Evolutionary conservation across 2,797 vertebrate species (phyloP).

Genomic region (Triplophysa bombifrons): DNA sequence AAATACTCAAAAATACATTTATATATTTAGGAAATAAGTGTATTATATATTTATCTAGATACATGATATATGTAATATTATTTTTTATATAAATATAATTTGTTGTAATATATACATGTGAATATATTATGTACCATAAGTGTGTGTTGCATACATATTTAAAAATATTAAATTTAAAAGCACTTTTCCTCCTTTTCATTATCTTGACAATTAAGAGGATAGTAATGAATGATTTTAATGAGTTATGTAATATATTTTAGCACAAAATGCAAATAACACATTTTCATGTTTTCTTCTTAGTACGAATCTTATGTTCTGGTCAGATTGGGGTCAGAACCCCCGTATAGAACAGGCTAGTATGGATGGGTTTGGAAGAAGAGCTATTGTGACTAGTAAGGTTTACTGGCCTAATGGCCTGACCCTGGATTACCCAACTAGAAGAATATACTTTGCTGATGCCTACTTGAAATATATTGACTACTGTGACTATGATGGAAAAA

Average conservation of each 20-base stretch:
- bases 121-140: too few relatives aligned
- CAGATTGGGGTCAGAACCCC: conserved; percentile 80
- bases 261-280: not conserved
- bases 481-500: conserved; percentile 89
- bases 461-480: conserved; percentile 94
- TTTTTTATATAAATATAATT: too few relatives aligned
- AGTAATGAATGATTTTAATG: not conserved
- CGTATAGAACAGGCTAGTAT: conserved; percentile 73
- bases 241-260: not conserved
- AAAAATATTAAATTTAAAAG: too few relatives aligned
- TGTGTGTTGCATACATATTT: too few relatives aligned
- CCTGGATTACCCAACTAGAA: conserved; percentile 82
- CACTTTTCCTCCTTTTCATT: not conserved
- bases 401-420: conserved; percentile 79
- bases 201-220: not conserved
- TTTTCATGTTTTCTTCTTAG: conserved; percentile 54
- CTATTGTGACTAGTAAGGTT: conserved; percentile 74
- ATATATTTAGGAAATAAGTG: too few relatives aligned
- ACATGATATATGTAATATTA: too few relatives aligned
- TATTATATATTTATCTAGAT: too few relatives aligned
- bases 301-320: conserved; percentile 78
- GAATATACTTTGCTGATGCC: conserved; percentile 90
- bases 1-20: too few relatives aligned
- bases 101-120: too few relatives aligned
- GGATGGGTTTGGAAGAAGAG: conserved; percentile 69